These are phyloP conservation scores for Agrochola lota DNA, from an alignment of 2,888 invertebrate species.

Conservation along the genomic window DNA sequence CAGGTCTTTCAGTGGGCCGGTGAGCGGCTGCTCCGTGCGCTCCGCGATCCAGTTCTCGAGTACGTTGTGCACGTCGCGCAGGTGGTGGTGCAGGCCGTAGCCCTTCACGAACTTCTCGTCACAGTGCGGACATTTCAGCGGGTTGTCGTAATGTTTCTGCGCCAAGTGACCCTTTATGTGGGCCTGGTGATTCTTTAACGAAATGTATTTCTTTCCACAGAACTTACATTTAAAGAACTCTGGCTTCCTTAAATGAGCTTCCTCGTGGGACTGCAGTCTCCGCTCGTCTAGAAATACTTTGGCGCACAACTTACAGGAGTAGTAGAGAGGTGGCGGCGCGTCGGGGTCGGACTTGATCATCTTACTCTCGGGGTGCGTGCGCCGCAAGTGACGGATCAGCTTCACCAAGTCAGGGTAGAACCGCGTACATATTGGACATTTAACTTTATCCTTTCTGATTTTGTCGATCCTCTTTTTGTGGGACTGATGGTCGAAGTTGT, in stretches of 20 bases:
- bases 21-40: conserved; percentile 74
- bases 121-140: conserved; percentile 84
- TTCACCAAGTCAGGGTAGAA: conserved; percentile 85
- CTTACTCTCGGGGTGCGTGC: conserved; percentile 88
- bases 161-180: conserved; percentile 86
- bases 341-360: conserved; percentile 89
- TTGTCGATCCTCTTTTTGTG: conserved; percentile 85
- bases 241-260: conserved; percentile 84
- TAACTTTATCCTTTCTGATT: conserved; percentile 84
- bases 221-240: conserved; percentile 87
- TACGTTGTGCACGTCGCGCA: conserved; percentile 83
- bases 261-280: conserved; percentile 82
- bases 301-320: conserved; percentile 86
- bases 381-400: conserved; percentile 85
- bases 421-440: conserved; percentile 86
- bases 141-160: conserved; percentile 83
- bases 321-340: conserved; percentile 82
- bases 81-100: conserved; percentile 85
- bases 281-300: conserved; percentile 84
- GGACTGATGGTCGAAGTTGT: conserved; percentile 86
- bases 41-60: conserved; percentile 87
- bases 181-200: conserved; percentile 82
- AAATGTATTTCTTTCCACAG: conserved; percentile 86
- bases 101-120: conserved; percentile 83
- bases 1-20: conserved; percentile 83